A percentile compares a stretch with the other conserved stretches of the same genome.
These are phyloP conservation scores for Rhopilema esculentum DNA, from an alignment of 30 jellyfish, hydroid and myxozoan species.

Conservation along the genomic window DNA sequence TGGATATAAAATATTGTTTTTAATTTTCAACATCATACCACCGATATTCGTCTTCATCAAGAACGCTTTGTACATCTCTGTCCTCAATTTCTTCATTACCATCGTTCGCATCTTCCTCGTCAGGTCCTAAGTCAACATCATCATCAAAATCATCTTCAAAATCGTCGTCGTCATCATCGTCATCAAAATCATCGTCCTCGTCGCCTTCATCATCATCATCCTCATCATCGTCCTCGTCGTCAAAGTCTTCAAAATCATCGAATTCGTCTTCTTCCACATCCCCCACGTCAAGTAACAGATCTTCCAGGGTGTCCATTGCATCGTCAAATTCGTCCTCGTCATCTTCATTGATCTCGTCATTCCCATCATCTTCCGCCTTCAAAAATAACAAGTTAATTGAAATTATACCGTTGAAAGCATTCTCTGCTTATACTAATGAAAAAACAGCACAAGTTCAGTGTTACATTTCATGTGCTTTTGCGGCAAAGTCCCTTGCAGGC, in stretches of 20 bases:
- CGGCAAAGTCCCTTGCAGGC: no score
- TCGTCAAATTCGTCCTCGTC: constrained; percentile 70
- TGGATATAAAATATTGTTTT: no score
- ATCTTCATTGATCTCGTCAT: constrained; percentile 25
- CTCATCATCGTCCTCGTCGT: constrained; percentile 28
- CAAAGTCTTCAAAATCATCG: constrained; percentile 31
- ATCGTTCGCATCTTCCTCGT: not conserved
- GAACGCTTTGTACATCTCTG: not conserved
- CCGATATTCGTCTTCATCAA: not conserved
- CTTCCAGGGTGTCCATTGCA: constrained; percentile 64
- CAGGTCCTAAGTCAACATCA: not conserved
- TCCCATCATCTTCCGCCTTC: constrained; percentile 67
- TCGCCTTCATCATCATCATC: constrained; percentile 40
- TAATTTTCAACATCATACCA: not conserved
- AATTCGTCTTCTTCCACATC: constrained; percentile 46
- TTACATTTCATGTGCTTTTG: no score
- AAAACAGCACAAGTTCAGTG: not conserved
- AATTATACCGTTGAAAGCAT: not conserved
- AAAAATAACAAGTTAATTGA: not conserved
- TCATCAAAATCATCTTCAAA: not conserved
- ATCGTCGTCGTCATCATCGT: not conserved
- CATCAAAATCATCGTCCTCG: not conserved
- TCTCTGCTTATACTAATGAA: not conserved
- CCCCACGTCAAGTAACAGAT: constrained; percentile 52
- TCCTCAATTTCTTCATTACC: not conserved